Base-by-base conservation (phyloP, 2,888 invertebrate genomes). In the Hemistola chrysoprasaria region DNA sequence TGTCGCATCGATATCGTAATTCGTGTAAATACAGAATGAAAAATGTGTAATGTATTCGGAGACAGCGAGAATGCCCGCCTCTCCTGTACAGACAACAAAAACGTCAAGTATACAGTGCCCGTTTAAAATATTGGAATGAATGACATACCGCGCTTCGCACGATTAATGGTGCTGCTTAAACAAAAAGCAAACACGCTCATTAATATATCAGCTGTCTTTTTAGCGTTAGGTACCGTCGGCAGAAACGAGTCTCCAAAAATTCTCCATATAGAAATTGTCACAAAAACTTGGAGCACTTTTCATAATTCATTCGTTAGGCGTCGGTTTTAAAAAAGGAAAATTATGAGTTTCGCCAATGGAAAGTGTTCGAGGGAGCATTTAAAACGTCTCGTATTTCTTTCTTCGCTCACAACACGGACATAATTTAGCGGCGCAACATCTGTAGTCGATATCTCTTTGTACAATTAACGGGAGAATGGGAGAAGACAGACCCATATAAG, bases 121-220 rank as follows among this genome's bases (percentile, higher is more conserved):
- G 82, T 82, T 87, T 86, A 87, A 86, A 88, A 87, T 87, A 87
- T 87, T 81, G 87, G 88, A 87, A 85, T 88, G 86, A 86, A 88
- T 88, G 88, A 87, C 88, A 88, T 86, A 86, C 86, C 88, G 70
- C 79, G 86, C 79, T 75, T 76, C 75, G 84, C 69, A 84, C 81
- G 87, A 88, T 88, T 84, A 85, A 88, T 88, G 87, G 78, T 71
- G 63, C 70, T 60, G 73, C 75, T 71, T 68, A 59, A 67, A 87
- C 87, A 88, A 88, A 88, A 87, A 86, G 84, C 78, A 78, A 82
- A 77, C 82, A 69, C 52, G 73, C 86, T 88, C 88, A 86, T 88
- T 88, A 88, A 88, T 88, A 82, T 83, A 87, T 88, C 88, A 88
- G 78, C 84, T 86, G 88, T 88, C 87, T 82, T 87, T 84, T 85